Evolutionary conservation across 2,888 invertebrate species (phyloP), one percentile per base, ranked within the genome.

Genomic region (Podotricha telesiphe): DNA sequence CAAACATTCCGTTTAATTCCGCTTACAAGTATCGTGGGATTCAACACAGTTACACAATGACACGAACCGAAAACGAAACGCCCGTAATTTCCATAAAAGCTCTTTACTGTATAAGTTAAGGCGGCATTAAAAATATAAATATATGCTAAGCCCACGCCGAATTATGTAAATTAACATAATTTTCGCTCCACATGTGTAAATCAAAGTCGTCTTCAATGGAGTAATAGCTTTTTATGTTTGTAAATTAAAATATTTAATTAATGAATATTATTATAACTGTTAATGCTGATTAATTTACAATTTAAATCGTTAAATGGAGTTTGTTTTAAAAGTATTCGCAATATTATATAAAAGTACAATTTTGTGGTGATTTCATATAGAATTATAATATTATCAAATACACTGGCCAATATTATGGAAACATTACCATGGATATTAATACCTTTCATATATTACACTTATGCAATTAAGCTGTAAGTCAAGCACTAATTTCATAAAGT

Each of bases 21-120:
- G 59, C 45, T 45, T 59, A 59, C 42, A 22, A 59, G 45, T 62
- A 51, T 58, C 70, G 50, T 68, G 71, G 47, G 71, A 71, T 47
- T 47, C 63, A 53, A 68, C 45, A 66, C 65, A 68, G 51, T 66
- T 56, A 28, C 56, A 68, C 71, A 66, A 68, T 66, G 22, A 71
- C 51, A 62, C 45, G 20, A 45, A 56, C 50, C 20, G n/a, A 17
- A 50, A 68, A 55, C 59, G 34, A 65, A 58, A 62, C 50, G 45
- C 56, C 28, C 45, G 42, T 28, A 45, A 48, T 68, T 67, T 47
- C 62, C 65, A 71, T 65, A 65, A 51, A 65, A 34, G 56, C 55
- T 42, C 19, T n/a, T n/a, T 40, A 47, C 22, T 42, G 37, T 68
- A 68, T 51, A 68, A 62, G 51, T 68, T 63, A 71, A 37, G 22